Base-by-base conservation (phyloP, 2,888 invertebrate genomes). In the Epirrhoe alternata region DNA sequence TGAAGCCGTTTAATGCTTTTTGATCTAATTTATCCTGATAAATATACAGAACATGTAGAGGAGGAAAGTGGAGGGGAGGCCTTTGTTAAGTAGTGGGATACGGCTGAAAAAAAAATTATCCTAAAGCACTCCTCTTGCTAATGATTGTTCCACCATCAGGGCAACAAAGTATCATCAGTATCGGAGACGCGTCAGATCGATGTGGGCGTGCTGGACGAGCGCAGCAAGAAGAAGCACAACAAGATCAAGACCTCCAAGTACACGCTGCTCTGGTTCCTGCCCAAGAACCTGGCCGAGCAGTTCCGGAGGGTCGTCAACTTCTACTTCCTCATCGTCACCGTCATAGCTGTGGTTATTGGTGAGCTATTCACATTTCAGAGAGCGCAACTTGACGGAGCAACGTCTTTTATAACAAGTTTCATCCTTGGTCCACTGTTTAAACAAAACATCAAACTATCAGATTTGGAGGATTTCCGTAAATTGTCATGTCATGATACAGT, bases 251-350 rank as follows among this genome's bases (percentile, higher is more conserved):
- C 95, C 0, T 95, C 95, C 57, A 95, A 97, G 94, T 97, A 97
- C 83, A 96, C 97, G 10, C 61, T 96, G 68, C 95, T 96, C 86
- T 96, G 95, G 85, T 97, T 97, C 87, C 73, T 97, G 67, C 97
- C 97, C 54, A 96, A 96, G 89, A 97, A 97, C 89, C 86, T 98
- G 52, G 92, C 95, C 76, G 97, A 97, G 81, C 97, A 98, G 90
- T 97, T 97, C 86, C 94, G 96, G 16, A 94, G 97, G 59, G 94
- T 97, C 57, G 97, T 97, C 71, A 97, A 97, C 89, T 97, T 97
- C 84, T 97, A 97, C 86, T 97, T 97, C 84, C 93, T 97, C 45
- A 88, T 96, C 45, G 95, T 97, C 76, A 95, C 96, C 8, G 89
- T 97, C 16, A 94, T 97, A 64, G 95, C 97, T 68, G 86, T 97